phyloP scores from a whole-genome alignment of 2,113 vertebrate genomes.

The Elgaria multicarinata region DNA sequence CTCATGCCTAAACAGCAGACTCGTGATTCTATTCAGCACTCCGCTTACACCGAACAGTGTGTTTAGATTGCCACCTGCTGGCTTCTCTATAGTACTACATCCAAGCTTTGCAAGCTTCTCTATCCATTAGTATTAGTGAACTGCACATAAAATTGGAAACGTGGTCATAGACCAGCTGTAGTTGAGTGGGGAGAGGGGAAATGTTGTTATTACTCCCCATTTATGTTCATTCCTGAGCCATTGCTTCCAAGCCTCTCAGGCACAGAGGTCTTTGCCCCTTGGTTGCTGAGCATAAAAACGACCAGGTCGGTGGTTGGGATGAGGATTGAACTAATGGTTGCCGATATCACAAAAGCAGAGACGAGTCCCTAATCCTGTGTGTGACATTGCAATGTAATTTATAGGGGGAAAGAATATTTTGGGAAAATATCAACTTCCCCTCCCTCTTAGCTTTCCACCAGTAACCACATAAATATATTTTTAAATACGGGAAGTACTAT shows the following conservation, averaged over 20 bases:
- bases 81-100: neutral
- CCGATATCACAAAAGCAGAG: neutral
- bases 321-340: neutral
- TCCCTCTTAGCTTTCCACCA: neutral
- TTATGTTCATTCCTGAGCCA: neutral
- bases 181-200: neutral
- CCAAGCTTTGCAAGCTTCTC: fast-evolving
- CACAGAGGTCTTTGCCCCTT: neutral
- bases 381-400: neutral
- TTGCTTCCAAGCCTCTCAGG: neutral
- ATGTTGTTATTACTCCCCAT: neutral
- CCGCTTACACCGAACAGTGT: neutral
- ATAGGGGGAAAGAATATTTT: neutral
- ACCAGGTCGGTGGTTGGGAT: neutral
- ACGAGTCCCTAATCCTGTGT: neutral
- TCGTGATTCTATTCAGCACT: neutral
- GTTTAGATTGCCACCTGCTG: conserved; percentile 58
- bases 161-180: neutral
- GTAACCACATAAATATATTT: no score
- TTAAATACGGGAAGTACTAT: no score
- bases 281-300: neutral
- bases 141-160: neutral
- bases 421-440: neutral
- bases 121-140: neutral
- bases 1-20: neutral